Evolutionary conservation across 1,140 invertebrate genomes (phyloP), one percentile per base, ranked within the genome.

Genomic region (Sarcophaga bullata): DNA sequence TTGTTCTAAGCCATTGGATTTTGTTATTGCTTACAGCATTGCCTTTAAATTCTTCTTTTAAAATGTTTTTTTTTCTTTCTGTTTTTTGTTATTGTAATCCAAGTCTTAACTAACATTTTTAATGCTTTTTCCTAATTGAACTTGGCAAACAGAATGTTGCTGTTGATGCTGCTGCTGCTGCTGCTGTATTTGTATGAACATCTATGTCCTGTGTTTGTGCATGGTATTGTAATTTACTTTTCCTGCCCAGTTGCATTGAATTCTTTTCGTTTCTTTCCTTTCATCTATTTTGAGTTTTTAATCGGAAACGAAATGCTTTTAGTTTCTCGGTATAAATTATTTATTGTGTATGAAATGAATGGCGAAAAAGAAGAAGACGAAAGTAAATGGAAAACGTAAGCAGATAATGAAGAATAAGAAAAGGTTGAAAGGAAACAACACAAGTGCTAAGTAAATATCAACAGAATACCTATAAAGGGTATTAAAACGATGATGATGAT

Each of bases 101-200:
- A 58, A 58, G 9, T 58, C 9, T 58, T 58, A 58, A 58, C 6
- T 58, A 58, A 58, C 54, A 58, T 58, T 58, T 58, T 58, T 58
- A 58, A n/a, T 58, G 54, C 54, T 58, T 58, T n/a, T 58, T 58
- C 54, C 54, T 58, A 58, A 58, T 58, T 58, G 54, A 58, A 58
- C 13, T 58, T 58, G 54, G 54, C 54, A 58, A 11, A 58, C 13
- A 58, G 54, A 58, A 58, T 58, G 5, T 3, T 58, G 9, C n/a
- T 9, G 25, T 37, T 37, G 25, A 37, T 37, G 25, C 25, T 37
- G 9, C n/a, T 9, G 25, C 4, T 37, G 25, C 1, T 37, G 25
- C 25, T 37, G 25, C 4, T 37, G 25, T 37, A 37, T 37, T 37
- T 37, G 1, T 37, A 37, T 37, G 25, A 2, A 37, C 25, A 37